These are phyloP conservation scores for Psilopogon haemacephalus DNA, from an alignment of 2,113 vertebrate species.

Conservation along the genomic window DNA sequence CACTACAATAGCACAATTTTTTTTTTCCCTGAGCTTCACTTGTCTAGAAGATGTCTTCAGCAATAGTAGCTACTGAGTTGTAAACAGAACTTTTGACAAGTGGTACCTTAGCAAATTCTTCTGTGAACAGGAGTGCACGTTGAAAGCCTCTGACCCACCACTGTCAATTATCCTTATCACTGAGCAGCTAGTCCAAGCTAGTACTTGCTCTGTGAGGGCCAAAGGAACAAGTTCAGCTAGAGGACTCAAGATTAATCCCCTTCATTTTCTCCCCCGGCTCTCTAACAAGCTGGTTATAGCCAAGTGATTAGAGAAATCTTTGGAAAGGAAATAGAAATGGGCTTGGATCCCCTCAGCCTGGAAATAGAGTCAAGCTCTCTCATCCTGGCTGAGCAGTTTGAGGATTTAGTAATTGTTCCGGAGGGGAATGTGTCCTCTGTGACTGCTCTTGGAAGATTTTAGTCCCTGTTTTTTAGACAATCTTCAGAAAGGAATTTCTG, in stretches of 20 bases:
- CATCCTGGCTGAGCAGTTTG: neutral
- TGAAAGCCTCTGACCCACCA: neutral
- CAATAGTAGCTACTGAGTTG: neutral
- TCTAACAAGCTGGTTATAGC: neutral
- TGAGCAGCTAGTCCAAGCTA: neutral
- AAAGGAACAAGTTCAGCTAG: neutral
- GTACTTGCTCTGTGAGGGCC: neutral
- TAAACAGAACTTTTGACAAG: neutral
- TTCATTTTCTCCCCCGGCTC: neutral
- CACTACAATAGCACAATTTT: neutral
- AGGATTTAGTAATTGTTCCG: neutral
- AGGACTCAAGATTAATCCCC: neutral
- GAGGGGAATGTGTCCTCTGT: neutral
- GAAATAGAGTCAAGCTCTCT: neutral
- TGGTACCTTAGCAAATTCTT: neutral
- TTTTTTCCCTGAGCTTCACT: neutral
- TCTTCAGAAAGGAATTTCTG: neutral
- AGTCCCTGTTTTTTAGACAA: neutral
- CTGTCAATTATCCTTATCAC: neutral
- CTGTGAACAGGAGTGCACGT: neutral
- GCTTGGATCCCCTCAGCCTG: neutral
- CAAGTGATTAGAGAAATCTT: neutral
- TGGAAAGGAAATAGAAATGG: neutral
- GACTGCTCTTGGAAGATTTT: neutral
- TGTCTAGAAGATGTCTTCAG: neutral